These are phyloP conservation scores for Cryptoblepharus egeriae DNA, from an alignment of 2,797 vertebrate genomes.

Conservation along the genomic window DNA sequence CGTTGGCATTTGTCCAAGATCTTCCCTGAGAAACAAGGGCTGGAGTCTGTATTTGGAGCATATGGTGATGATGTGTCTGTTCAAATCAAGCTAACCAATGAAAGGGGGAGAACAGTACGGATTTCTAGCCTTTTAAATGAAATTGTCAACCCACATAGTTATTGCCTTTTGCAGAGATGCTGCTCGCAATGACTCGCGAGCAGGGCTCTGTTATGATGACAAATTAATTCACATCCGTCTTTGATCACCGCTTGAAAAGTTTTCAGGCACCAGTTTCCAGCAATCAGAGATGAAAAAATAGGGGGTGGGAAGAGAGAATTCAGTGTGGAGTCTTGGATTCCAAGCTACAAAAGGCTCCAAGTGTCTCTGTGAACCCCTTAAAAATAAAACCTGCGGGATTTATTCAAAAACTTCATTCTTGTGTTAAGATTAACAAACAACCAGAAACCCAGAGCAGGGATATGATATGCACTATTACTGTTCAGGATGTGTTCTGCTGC, in stretches of 20 bases:
- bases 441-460: slow-evolving; percentile 29
- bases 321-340: slow-evolving; percentile 64
- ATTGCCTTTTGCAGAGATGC: slow-evolving; percentile 76
- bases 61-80: slow-evolving; percentile 81
- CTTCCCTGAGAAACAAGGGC: slow-evolving; percentile 76
- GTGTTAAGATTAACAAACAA: slow-evolving; percentile 32
- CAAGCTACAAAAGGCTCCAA: slow-evolving; percentile 67
- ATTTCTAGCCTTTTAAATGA: slow-evolving; percentile 81
- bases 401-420: slow-evolving; percentile 37
- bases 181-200: slow-evolving; percentile 78
- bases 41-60: slow-evolving; percentile 80
- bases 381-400: slow-evolving; percentile 40
- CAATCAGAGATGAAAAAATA: slow-evolving; percentile 65
- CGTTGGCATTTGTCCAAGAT: slow-evolving; percentile 79
- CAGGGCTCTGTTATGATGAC: slow-evolving; percentile 78
- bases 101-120: slow-evolving; percentile 74
- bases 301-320: slow-evolving; percentile 74
- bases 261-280: slow-evolving; percentile 78
- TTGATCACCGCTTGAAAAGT: slow-evolving; percentile 79
- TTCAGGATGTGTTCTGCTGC: slow-evolving; percentile 48
- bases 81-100: slow-evolving; percentile 81
- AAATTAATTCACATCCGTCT: slow-evolving; percentile 84
- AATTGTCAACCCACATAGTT: slow-evolving; percentile 82
- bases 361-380: slow-evolving; percentile 53
- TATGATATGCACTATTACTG: slow-evolving; percentile 46